Percentiles rank a stretch among this genome's conserved stretches.
These are phyloP conservation scores for Metopolophium dirhodum DNA, from an alignment of 1,140 invertebrate species.

Conservation along the genomic window DNA sequence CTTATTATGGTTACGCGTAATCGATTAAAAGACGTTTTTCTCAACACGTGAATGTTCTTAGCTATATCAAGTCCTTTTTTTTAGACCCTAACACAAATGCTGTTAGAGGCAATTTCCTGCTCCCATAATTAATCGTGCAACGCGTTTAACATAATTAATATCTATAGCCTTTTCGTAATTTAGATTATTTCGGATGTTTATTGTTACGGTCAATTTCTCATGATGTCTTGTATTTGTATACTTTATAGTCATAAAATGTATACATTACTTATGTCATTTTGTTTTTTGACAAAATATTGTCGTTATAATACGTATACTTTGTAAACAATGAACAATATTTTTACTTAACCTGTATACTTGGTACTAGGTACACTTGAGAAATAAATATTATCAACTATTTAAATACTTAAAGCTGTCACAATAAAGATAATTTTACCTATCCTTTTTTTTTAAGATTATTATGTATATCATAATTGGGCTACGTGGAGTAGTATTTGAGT, in stretches of 20 bases:
- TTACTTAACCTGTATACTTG: neutral
- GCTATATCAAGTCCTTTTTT: neutral
- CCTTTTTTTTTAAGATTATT: neutral
- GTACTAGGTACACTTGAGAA: slow-evolving; percentile 3
- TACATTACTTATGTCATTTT: neutral
- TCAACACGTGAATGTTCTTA: neutral
- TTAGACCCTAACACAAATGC: neutral
- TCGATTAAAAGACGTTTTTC: slow-evolving; percentile 30
- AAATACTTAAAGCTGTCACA: neutral
- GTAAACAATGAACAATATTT: neutral
- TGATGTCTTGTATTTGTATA: neutral
- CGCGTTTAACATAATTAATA: slow-evolving; percentile 1
- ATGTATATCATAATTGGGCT: neutral
- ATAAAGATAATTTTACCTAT: neutral
- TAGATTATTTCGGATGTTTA: neutral
- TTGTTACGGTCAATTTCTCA: neutral
- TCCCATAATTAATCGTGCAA: neutral
- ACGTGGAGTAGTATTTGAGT: neutral
- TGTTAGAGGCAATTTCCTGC: neutral
- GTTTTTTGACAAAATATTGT: neutral
- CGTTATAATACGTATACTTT: neutral
- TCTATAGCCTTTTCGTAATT: neutral
- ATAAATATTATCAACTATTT: neutral
- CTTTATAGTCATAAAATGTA: neutral
- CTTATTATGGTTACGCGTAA: neutral